Evolutionary conservation across 2,797 vertebrate species (phyloP), one percentile per base, ranked within the genome.

Genomic region (Macrochelys suwanniensis): DNA sequence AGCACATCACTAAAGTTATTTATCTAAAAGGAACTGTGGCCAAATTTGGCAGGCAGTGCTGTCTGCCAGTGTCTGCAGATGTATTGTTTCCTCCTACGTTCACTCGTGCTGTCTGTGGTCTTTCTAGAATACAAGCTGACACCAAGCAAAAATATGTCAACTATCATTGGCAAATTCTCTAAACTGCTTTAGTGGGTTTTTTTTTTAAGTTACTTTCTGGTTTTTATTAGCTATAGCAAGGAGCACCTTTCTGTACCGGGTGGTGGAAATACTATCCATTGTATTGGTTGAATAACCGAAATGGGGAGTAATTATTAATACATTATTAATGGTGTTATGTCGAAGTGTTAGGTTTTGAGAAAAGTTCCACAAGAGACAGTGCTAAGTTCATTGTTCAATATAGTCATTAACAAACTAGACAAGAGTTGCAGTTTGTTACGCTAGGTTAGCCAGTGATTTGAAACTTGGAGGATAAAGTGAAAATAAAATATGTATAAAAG

Each of bases 1-100:
- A 94, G 90, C 96, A 92, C 51, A 80, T 99, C 98, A 98, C 97
- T 91, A 94, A 98, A 98, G 96, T 98, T 99, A 98, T 98, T 98
- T 99, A 98, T 98, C 97, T 98, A 98, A 94, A 94, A 97, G 97
- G 97, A 98, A 97, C 95, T 85, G 95, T 97, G 96, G 98, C 98
- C 98, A 98, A 97, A 98, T 98, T 96, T 97, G 98, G 97, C 96
- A 95, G 97, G 97, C 92, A 83, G 1, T 79, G 49, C 95, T 97
- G 97, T 98, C 98, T 98, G 98, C 98, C 97, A 97, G 94, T 92
- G 93, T 97, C 98, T 98, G 97, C 97, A 97, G 97, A 98, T 98
- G 97, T 96, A 97, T 94, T 96, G 94, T 98, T 98, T 99, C 98
- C 89, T 89, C 96, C 95, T 96, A 83, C 83, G 1, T 97, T 94